phyloP scores from a whole-genome alignment of 37 sponge, comb jelly and placozoan species.

The Petrosia ficiformis region DNA sequence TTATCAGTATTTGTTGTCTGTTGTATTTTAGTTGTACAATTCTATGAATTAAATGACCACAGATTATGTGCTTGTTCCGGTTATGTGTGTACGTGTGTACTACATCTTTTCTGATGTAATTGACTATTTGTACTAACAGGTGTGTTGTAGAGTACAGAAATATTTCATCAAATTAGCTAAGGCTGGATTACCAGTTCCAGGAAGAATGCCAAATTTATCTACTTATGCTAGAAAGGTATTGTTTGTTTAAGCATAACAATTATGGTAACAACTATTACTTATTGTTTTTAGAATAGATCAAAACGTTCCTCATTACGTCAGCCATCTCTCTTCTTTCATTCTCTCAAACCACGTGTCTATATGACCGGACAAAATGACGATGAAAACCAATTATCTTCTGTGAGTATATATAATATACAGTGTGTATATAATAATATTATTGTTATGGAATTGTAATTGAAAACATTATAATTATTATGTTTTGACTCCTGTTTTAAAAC shows the following conservation, averaged over 20 bases:
- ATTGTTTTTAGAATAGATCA: not conserved
- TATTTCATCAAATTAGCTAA: conserved; percentile 87
- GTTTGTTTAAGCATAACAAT: not conserved
- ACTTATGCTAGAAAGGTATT: conserved; percentile 35
- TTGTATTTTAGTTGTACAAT: too few species aligned
- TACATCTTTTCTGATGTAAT: conserved; percentile 5
- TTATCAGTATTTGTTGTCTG: too few species aligned
- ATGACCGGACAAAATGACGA: conserved; percentile 44
- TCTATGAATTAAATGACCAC: too few species aligned
- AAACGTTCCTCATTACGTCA: conserved; percentile 19
- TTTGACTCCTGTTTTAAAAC: too few species aligned
- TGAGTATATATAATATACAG: too few species aligned
- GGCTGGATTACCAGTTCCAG: conserved; percentile 87
- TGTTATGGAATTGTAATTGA: too few species aligned
- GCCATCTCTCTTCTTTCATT: conserved; percentile 68
- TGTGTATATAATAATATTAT: too few species aligned
- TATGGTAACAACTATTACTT: not conserved
- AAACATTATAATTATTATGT: too few species aligned
- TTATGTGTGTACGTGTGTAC: conserved; percentile 14
- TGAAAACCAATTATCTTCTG: not conserved
- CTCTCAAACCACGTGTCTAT: conserved; percentile 50
- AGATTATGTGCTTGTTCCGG: too few species aligned
- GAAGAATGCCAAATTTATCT: conserved; percentile 66
- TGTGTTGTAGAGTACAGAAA: conserved; percentile 87
- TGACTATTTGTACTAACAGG: too few species aligned